Base-by-base conservation (phyloP, 2,797 vertebrate species). In the Gadopsis marmoratus region DNA sequence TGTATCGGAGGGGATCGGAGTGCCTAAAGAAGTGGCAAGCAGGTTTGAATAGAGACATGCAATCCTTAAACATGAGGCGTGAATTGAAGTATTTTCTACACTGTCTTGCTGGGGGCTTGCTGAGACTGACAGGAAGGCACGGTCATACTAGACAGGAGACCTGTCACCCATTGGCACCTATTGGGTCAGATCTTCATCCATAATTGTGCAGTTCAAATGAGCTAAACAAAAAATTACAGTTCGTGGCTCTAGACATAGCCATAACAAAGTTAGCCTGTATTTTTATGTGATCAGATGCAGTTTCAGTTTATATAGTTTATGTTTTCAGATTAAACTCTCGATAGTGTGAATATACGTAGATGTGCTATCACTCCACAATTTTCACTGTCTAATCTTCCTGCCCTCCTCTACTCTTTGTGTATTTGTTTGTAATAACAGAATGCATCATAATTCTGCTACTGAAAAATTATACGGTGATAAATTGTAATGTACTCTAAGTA, bases 51-150 rank as follows among this genome's bases (percentile, higher is more conserved):
- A 75, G 48, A 88, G 67, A 89, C 50, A 7, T 69, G 41, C 41
- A 77, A 77, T 81, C 67, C 54, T 76, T 48, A 59, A 78, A 81
- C 60, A 79, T 79, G 35, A 79, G 65, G 51, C 48, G 35, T 37
- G 65, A 86, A 87, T 67, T 74, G 60, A 79, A 62, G 68, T 29
- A 47, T 48, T 61, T 81, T 85, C 70, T 47, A 68, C 43, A 48
- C 23, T 66, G 79, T 79, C 61, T 73, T 61, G 63, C 62, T 58
- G n/a, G 62, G 61, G 66, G 63, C 51, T 48, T 3, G 9, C 23
- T 23, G 33, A 61, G 59, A 69, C 73, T 35, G 71, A 71, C 58
- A 6, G 45, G 31, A 39, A 63, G 56, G 26, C 67, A 23, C 29
- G 31, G 75, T 77, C 68, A 35, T 26, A 73, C 43, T 23, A 47